Percentiles rank a stretch among this genome's conserved stretches.
Conservation (phyloP, 2,888 invertebrate genomes). For the Escarpia spicata region DNA sequence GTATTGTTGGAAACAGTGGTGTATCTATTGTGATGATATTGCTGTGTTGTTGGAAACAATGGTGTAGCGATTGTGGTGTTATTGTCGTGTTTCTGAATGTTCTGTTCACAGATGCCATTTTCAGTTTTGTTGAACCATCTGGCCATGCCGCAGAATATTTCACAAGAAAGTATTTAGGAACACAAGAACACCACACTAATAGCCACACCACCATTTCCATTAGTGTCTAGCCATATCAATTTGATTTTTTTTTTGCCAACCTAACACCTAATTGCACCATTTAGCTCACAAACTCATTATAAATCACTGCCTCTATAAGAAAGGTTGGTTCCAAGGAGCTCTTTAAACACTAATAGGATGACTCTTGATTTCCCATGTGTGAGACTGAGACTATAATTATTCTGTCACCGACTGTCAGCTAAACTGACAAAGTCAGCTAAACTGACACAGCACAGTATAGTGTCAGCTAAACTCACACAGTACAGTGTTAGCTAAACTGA, state of each 20-base stretch:
- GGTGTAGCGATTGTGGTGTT: no score
- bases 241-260: neutral
- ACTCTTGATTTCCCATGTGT: neutral
- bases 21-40: no score
- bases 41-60: no score
- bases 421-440: neutral
- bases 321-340: neutral
- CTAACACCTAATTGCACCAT: neutral
- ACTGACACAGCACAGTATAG: no score
- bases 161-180: neutral
- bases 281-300: neutral
- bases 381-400: neutral
- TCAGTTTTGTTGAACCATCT: no score
- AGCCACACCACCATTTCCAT: conserved; percentile 38
- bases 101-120: no score
- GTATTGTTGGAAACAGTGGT: no score
- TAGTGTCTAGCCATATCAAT: neutral
- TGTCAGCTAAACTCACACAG: no score
- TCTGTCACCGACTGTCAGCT: neutral
- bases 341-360: neutral
- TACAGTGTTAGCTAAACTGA: no score
- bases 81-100: no score
- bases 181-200: neutral
- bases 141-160: no score
- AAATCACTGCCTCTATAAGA: neutral